Evolutionary conservation across 1,140 invertebrate genomes (phyloP).

Genomic region (Metopolophium dirhodum): DNA sequence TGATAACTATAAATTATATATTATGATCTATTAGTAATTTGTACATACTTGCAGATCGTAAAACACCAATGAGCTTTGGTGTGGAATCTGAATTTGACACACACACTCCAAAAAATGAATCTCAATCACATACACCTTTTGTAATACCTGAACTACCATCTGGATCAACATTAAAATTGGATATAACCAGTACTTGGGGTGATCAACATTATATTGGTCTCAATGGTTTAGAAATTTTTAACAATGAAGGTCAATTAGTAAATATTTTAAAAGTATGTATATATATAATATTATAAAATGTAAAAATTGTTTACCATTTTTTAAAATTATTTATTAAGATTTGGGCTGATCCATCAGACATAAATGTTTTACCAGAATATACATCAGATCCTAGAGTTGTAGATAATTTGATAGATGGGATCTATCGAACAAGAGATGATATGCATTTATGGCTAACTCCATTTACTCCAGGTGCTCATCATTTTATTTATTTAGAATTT

Average conservation of each 20-base stretch:
- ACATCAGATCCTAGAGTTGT: constrained; percentile 69
- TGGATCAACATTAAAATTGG: constrained; percentile 72
- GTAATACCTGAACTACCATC: constrained; percentile 77
- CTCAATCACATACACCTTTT: constrained; percentile 57
- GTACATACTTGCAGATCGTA: neutral
- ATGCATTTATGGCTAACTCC: constrained; percentile 78
- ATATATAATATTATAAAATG: neutral
- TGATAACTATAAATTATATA: neutral
- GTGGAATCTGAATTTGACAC: neutral
- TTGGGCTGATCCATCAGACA: constrained; percentile 68
- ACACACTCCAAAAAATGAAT: constrained; percentile 54
- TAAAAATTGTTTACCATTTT: neutral
- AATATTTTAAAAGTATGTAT: constrained; percentile 67
- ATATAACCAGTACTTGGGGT: constrained; percentile 82
- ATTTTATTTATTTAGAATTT: constrained; percentile 71
- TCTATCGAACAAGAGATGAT: constrained; percentile 77
- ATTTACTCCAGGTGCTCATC: constrained; percentile 67
- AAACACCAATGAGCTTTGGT: constrained; percentile 28
- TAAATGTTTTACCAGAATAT: constrained; percentile 70
- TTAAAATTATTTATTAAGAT: constrained; percentile 64
- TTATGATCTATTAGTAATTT: neutral
- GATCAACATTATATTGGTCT: constrained; percentile 81
- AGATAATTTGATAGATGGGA: constrained; percentile 73
- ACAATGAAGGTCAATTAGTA: constrained; percentile 68
- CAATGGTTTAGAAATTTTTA: constrained; percentile 82